Percentiles rank a stretch among this genome's conserved stretches.
phyloP scores from a whole-genome alignment of 2,797 vertebrate species.

The Tangara arthus region DNA sequence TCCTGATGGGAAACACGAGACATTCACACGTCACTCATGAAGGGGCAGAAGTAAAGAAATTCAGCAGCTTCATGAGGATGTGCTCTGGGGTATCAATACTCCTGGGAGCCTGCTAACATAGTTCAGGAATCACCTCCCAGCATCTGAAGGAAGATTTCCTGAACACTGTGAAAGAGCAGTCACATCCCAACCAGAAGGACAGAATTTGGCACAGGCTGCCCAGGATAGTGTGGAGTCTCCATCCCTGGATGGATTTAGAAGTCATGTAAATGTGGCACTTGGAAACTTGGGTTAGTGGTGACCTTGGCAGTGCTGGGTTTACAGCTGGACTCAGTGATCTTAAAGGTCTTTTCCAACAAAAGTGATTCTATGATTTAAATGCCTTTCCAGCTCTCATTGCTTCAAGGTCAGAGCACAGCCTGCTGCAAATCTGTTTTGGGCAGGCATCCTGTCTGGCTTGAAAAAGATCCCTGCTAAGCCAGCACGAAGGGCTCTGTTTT shows the following conservation, averaged over 20 bases:
- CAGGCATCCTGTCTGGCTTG: not conserved
- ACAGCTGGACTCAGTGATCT: not conserved
- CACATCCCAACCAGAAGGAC: not conserved
- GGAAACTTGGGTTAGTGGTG: not conserved
- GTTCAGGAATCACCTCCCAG: not conserved
- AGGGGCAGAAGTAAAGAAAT: not conserved
- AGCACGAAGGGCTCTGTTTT: not conserved
- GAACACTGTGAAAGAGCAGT: not conserved
- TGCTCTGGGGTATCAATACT: not conserved
- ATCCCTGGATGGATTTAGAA: not conserved
- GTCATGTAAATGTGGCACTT: not conserved
- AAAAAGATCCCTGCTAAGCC: not conserved
- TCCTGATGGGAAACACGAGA: constrained; percentile 63
- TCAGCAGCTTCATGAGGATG: not conserved
- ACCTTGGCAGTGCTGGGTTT: not conserved
- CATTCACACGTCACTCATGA: not conserved
- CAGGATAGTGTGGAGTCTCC: not conserved
- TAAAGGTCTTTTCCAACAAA: not conserved
- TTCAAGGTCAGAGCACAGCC: constrained; percentile 21
- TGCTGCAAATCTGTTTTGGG: not conserved
- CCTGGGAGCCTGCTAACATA: not conserved
- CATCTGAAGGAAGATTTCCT: not conserved
- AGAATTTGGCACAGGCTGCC: not conserved
- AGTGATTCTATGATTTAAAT: not conserved
- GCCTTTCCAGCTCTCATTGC: not conserved